Evolutionary conservation across 2,888 invertebrate species (phyloP).

Genomic region (Drosophila mimica): DNA sequence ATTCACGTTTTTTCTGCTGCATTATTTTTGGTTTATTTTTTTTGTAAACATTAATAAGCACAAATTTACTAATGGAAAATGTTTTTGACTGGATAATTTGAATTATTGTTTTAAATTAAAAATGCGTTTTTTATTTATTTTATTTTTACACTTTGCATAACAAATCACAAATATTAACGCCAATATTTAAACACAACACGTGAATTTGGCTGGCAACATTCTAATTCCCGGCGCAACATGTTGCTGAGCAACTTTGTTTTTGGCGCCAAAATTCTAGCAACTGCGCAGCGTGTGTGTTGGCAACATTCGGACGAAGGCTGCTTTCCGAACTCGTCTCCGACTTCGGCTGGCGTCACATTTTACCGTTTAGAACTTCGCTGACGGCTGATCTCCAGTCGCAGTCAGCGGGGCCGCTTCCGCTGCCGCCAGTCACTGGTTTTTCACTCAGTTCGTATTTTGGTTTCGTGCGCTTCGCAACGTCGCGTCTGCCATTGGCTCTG

Average conservation of each 20-base stretch:
- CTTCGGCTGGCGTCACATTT: slow-evolving; percentile 18
- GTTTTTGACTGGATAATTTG: too few relatives aligned
- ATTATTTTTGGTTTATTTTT: background rate
- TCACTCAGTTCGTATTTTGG: slow-evolving; percentile 69
- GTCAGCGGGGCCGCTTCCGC: slow-evolving; percentile 24
- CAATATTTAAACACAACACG: background rate
- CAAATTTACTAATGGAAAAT: background rate
- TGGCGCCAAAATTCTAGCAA: slow-evolving; percentile 59
- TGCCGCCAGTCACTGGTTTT: slow-evolving; percentile 32
- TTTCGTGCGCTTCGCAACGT: slow-evolving; percentile 63
- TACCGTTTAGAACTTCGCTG: slow-evolving; percentile 41
- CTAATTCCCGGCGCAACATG: slow-evolving; percentile 47
- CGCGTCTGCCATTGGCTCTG: slow-evolving; percentile 21
- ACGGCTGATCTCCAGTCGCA: slow-evolving; percentile 71
- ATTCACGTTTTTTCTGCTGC: background rate
- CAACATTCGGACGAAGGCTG: slow-evolving; percentile 33
- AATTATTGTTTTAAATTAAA: background rate
- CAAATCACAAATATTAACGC: background rate
- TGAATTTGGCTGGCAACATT: slow-evolving; percentile 26
- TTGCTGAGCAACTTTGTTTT: slow-evolving; percentile 35
- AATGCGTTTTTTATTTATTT: background rate
- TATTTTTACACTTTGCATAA: background rate
- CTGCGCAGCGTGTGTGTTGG: slow-evolving; percentile 43
- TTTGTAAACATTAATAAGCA: background rate
- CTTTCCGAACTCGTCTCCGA: slow-evolving; percentile 5